phyloP scores from a whole-genome alignment of 2,113 vertebrate genomes.

The Syngnathus scovelli region DNA sequence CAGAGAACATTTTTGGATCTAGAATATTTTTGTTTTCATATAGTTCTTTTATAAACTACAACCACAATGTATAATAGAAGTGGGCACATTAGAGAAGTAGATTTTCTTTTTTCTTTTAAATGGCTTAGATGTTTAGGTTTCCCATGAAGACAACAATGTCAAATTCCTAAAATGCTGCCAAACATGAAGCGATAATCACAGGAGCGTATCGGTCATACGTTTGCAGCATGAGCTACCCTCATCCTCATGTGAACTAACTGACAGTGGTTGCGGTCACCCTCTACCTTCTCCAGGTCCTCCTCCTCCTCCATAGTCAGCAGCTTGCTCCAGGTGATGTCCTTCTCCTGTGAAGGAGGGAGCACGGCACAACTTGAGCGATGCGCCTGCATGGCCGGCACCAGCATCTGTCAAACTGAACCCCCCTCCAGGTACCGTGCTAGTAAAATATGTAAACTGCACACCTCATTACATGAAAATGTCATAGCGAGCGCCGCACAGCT shows the following conservation, averaged over 20 bases:
- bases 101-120: no score
- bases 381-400: slow-evolving; percentile 41
- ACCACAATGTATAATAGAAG: no score
- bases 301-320: slow-evolving; percentile 82
- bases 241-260: slow-evolving; percentile 20
- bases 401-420: slow-evolving; percentile 18
- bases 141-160: not conserved
- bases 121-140: not conserved
- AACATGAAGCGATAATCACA: not conserved
- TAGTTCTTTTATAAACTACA: no score
- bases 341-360: slow-evolving; percentile 67
- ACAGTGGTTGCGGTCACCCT: slow-evolving; percentile 27
- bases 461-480: slow-evolving; percentile 13
- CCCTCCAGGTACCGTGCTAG: not conserved
- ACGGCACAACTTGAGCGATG: slow-evolving; percentile 6
- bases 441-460: slow-evolving; percentile 50
- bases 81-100: no score
- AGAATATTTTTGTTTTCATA: no score
- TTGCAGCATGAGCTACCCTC: not conserved
- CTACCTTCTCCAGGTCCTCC: slow-evolving; percentile 83
- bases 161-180: not conserved
- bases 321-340: slow-evolving; percentile 77
- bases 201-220: not conserved
- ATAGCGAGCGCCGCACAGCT: not conserved
- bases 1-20: no score